These are phyloP conservation scores for Heliconius ethilla DNA, from an alignment of 2,888 invertebrate genomes.

Conservation along the genomic window DNA sequence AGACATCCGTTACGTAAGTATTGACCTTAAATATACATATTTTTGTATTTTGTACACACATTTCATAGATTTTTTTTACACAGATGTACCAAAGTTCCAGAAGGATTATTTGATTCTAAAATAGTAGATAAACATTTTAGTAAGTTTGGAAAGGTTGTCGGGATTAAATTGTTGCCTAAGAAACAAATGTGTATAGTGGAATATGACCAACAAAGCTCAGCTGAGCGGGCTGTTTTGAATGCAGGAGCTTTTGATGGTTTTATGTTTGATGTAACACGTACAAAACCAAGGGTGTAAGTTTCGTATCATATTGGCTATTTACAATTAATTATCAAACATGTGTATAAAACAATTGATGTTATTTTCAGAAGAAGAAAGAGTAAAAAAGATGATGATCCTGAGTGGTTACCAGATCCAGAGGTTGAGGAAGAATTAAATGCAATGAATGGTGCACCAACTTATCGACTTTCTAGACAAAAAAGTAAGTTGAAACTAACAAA, in stretches of 20 bases:
- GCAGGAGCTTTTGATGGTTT: constrained; percentile 84
- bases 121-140: constrained; percentile 85
- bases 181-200: constrained; percentile 86
- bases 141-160: constrained; percentile 86
- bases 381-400: constrained; percentile 76
- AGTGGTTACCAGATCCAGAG: constrained; percentile 84
- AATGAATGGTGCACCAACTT: constrained; percentile 78
- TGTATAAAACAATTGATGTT: not conserved
- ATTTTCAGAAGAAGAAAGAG: constrained; percentile 61
- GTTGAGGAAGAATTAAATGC: constrained; percentile 87
- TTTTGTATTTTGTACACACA: constrained; percentile 15
- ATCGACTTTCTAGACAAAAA: constrained; percentile 62
- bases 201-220: constrained; percentile 83
- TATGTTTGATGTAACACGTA: constrained; percentile 82
- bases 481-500: constrained; percentile 52
- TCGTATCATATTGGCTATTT: not conserved
- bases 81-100: constrained; percentile 86
- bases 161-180: constrained; percentile 84
- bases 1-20: constrained; percentile 74
- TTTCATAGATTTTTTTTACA: constrained; percentile 34
- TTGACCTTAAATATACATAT: constrained; percentile 12
- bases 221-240: constrained; percentile 82
- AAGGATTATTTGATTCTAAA: constrained; percentile 81
- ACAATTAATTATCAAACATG: not conserved
- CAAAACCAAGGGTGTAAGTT: constrained; percentile 74